Base-by-base conservation (phyloP, 2,113 vertebrate species). In the Bubo blakistoni region DNA sequence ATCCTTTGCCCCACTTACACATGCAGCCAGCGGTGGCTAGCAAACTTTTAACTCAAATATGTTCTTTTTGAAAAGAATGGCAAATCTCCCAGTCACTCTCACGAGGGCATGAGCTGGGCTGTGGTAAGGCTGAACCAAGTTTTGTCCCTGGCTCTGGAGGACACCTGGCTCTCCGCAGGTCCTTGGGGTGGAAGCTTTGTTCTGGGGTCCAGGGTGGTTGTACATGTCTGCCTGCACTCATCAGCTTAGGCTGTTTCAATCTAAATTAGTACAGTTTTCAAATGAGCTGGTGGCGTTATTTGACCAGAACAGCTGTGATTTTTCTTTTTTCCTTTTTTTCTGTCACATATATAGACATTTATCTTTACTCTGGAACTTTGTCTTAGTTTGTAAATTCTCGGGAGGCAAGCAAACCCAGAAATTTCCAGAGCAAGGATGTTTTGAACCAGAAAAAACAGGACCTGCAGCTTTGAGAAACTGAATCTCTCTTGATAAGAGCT, bases 401-500 rank as follows among this genome's bases (percentile, higher is more conserved):
- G 66, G 93, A 94, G 95, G 54, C 42, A 49, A 87, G 66, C 62
- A 96, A 86, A 83, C 89, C 24, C 74, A 83, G 89, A 96, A 97
- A 95, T 51, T 95, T 96, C 91, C 58, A 74, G 89, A 93, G 71
- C 38, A 73, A 86, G 79, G 74, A 95, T 95, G 79, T 96, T 87
- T 87, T 96, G 87, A 94, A 94, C 94, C 87, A 97, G 89, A 80
- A 94, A 92, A 96, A 85, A 54, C 81, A 89, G 78, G 44, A 74
- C 69, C 63, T 86, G 94, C n/a, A 82, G 89, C 78, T 96, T 86
- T 94, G 87, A 94, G 89, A 85, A 92, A 44, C 71, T 30, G 79
- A 92, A 93, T 93, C 62, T 95, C 30, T 88, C 86, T 87, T 94
- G 78, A 58, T 79, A 65, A 87, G 40, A 90, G 62, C 47, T 62